phyloP scores from a whole-genome alignment of 2,797 vertebrate species.

The Margarornis squamiger region DNA sequence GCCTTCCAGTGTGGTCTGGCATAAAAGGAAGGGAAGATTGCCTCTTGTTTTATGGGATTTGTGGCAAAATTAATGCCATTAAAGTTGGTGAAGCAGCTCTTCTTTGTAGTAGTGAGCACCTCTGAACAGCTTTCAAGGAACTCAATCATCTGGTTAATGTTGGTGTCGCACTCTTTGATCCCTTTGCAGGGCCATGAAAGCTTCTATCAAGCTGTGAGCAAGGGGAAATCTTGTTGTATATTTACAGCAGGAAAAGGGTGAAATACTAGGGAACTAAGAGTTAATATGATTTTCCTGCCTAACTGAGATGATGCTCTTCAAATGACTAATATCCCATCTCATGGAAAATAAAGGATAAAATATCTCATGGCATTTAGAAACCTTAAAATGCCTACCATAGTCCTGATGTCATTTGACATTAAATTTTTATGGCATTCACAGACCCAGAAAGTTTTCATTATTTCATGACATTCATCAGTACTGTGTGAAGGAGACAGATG shows the following conservation, averaged over 20 bases:
- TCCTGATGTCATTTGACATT: constrained; percentile 32
- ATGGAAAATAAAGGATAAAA: constrained; percentile 29
- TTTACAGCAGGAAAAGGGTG: neutral
- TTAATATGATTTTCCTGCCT: constrained; percentile 24
- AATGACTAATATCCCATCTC: constrained; percentile 29
- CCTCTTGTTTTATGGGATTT: neutral
- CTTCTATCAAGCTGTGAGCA: neutral
- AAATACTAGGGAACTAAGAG: neutral
- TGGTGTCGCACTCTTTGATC: neutral
- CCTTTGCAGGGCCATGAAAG: neutral
- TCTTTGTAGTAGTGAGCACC: neutral
- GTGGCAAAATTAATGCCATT: neutral
- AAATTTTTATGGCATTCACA: neutral
- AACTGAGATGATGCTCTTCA: neutral
- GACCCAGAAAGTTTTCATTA: constrained; percentile 22
- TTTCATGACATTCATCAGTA: neutral
- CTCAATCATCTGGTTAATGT: neutral
- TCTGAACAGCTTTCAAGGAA: neutral
- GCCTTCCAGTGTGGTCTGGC: neutral
- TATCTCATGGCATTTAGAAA: neutral
- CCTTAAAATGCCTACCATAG: neutral
- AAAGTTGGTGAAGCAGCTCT: neutral
- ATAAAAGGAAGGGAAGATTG: neutral
- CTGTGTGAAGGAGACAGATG: neutral
- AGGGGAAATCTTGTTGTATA: neutral